Base-by-base conservation (phyloP, 1,140 invertebrate species). In the Steinernema feltiae region DNA sequence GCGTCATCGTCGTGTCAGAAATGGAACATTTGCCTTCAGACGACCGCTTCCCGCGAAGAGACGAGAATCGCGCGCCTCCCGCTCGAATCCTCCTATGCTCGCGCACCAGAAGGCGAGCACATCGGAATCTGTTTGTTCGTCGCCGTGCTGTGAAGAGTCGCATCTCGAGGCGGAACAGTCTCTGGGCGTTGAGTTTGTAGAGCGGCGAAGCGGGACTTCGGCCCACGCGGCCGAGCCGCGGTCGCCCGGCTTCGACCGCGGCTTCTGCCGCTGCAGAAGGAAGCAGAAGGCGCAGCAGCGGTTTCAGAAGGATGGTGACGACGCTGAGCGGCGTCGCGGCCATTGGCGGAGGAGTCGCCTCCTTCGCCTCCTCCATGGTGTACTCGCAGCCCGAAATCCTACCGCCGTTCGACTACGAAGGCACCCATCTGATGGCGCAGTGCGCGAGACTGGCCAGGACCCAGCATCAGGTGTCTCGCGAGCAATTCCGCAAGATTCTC, bases 191-290 rank as follows among this genome's bases (percentile, higher is more conserved):
- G 35, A n/a, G 41, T 46, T 46, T 46, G 7, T 15, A 27, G 53
- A n/a, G 24, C 7, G 24, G 53, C 15, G 53, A 15, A 15, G 3
- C 7, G 41, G 41, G n/a, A n/a, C 41, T n/a, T 46, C 41, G 53
- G 53, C 53, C 53, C 53, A n/a, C 12, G 53, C 53, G 53, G 53
- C 53, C 53, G 53, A 21, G 53, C 53, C 53, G 53, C 53, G 53
- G 53, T 63, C 53, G 53, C 53, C 7, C 53, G 53, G 53, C 53
- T 63, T 15, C 53, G 53, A 27, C 53, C 53, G 53, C 53, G 53
- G 53, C 53, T 15, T 63, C 53, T 41, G 35, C 53, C 53, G 53
- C 53, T 41, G 7, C 7, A 7, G 35, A 18, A 41, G 35, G 35
- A 41, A 18, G 35, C 35, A 18, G 7, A 41, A 18, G 35, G 18